Conservation (phyloP, 2,797 vertebrate genomes). For the Lepus townsendii region DNA sequence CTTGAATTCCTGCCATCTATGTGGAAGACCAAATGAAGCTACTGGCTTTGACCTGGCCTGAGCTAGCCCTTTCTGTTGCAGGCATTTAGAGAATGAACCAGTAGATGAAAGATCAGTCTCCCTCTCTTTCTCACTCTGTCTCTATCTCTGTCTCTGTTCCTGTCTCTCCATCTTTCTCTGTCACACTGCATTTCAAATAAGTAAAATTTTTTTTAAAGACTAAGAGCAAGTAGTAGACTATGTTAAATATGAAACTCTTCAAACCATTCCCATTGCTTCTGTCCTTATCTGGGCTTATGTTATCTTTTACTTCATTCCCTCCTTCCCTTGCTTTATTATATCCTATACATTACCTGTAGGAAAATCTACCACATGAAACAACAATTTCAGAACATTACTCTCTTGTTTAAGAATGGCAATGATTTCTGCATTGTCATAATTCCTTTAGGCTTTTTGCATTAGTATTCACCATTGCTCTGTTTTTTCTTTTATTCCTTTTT, state of each 20-base stretch:
- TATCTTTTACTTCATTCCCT: not conserved
- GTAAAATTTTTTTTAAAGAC: not conserved
- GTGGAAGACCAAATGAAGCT: too few species aligned
- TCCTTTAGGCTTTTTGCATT: slow-evolving; percentile 13
- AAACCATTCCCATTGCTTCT: not conserved
- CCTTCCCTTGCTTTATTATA: not conserved
- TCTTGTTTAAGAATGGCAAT: slow-evolving; percentile 18
- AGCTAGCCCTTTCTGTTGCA: too few species aligned
- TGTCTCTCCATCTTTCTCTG: too few species aligned
- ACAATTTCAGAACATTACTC: slow-evolving; percentile 36
- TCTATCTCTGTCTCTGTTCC: too few species aligned
- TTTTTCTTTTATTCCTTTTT: not conserved
- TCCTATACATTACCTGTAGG: not conserved
- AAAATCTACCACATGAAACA: not conserved
- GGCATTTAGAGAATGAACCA: too few species aligned
- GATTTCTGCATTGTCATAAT: slow-evolving; percentile 32
- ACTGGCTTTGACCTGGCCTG: too few species aligned
- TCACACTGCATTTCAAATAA: too few species aligned
- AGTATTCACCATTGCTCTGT: slow-evolving; percentile 37
- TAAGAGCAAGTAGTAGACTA: slow-evolving; percentile 18
- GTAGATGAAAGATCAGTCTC: too few species aligned
- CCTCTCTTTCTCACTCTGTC: too few species aligned
- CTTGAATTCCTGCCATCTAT: too few species aligned
- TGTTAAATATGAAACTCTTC: not conserved
- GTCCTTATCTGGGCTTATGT: not conserved